Base-by-base conservation (phyloP, 2,888 invertebrate species). In the Muscina levida region DNA sequence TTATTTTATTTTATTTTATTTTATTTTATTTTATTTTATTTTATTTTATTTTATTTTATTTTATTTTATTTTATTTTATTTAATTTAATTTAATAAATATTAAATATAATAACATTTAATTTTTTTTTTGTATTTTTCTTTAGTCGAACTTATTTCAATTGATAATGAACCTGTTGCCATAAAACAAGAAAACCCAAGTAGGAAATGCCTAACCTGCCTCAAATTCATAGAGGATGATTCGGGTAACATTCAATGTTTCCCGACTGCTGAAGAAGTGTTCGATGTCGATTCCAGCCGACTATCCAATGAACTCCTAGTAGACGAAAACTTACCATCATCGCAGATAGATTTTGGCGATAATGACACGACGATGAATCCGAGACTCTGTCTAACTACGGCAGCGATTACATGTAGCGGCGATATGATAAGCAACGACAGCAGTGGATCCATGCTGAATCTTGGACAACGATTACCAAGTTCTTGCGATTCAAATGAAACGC, bases 391-490 rank as follows among this genome's bases (percentile, higher is more conserved):
- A 3, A 37, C 31, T 4, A 31, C 39, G 8, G 17, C 51, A 31
- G 11, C 19, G 3, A 1, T 19, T 2, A 37, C n/a, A 10, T 11
- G 10, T 17, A 22, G 13, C 13, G 24, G 51, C 39, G 10, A 59
- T 19, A 56, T 73, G 19, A 0, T 19, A 11, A 53, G 22, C 11
- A 72, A 67, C 56, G 48, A 48, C 1, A 37, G 10, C 15, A 51
- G 46, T 13, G 39, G 22, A 44, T 48, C 65, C 0, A 1, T 51
- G n/a, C 22, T 70, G 8, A 72, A 46, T 42, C 24, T 71, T 6
- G 44, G 37, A 19, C 77, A 74, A 71, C 44, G 66, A n/a, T 19
- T 74, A n/a, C 72, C 68, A 59, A 37, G 70, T 75, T 56, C 62
- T 0, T 0, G 0, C 17, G 44, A 62, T 62, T 44, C 59, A 3